These are phyloP conservation scores for Dinomys branickii DNA, from an alignment of 2,113 vertebrate genomes.

Conservation along the genomic window DNA sequence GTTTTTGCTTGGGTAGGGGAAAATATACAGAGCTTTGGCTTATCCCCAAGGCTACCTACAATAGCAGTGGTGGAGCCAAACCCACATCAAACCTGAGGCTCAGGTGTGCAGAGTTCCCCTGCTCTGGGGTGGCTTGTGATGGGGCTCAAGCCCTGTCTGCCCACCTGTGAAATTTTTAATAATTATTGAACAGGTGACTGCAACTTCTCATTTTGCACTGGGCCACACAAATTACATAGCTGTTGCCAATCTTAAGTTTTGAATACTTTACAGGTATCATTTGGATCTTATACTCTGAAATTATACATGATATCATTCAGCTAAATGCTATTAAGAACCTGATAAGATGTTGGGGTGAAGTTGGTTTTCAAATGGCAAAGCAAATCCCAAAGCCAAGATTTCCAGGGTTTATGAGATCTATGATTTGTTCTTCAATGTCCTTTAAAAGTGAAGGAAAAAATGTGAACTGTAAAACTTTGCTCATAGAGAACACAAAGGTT, in stretches of 20 bases:
- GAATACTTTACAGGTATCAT: neutral
- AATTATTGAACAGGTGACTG: neutral
- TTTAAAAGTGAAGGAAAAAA: neutral
- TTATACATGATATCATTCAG: neutral
- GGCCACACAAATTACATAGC: neutral
- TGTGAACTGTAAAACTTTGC: accelerated
- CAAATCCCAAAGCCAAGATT: neutral
- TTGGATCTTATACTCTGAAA: neutral
- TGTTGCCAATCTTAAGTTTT: neutral
- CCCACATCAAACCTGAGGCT: accelerated
- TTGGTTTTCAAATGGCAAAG: neutral
- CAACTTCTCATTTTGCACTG: neutral
- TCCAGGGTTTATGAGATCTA: neutral
- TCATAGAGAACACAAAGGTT: neutral
- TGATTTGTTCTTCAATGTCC: neutral
- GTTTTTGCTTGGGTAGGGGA: neutral
- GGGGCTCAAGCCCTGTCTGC: too few relatives aligned
- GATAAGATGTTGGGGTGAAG: neutral
- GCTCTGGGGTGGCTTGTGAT: accelerated
- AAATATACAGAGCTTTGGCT: neutral
- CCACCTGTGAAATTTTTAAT: neutral
- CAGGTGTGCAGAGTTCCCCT: too few relatives aligned
- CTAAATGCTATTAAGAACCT: neutral
- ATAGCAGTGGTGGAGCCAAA: neutral
- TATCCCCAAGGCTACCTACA: neutral